Base-by-base conservation (phyloP, 37 sponge, comb jelly and placozoan species). In the Haliclona indistincta region DNA sequence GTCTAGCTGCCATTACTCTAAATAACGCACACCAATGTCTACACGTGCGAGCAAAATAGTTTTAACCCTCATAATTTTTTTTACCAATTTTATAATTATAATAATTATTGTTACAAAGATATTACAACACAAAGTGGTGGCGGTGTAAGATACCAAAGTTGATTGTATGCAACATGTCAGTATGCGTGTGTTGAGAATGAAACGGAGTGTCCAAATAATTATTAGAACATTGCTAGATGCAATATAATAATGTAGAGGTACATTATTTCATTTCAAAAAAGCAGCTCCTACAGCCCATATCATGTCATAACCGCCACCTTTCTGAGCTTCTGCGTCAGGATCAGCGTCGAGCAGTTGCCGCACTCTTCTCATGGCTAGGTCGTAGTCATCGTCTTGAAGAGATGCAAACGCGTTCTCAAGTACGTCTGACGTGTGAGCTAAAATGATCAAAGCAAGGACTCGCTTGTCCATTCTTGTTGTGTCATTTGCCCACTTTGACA, bases 381-480 rank as follows among this genome's bases (percentile, higher is more conserved):
- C 99, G 70, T 97, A 97, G 63, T 97, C 99, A 13, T 97, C 99
- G 62, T 97, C 99, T 25, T 76, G 85, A 35, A 97, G 80, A 4
- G 93, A 86, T 6, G 93, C 83, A 75, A 97, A 94, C 38, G 99
- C 95, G 42, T 95, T 92, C 68, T 97, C 99, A 11, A 97, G 86
- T 13, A 97, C 99, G 61, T 97, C 99, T 5, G 95, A 95, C 40
- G 99, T 85, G 51, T 97, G 99, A 2, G 93, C 95, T 10, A 97
- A 77, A 54, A 89, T 81, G 49, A 97, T 89, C 25, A 97, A 86
- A 10, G 95, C 86, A 30, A 97, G 82, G 0, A 74, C 71, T 52
- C 95, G 62, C 75, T 83, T 88, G 78, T 97, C 99, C 90, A 97
- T 94, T 26, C 88, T 84, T 42, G 80, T 83, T 22, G 93, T 73